These are phyloP conservation scores for Penaeus japonicus DNA, from an alignment of 1,140 invertebrate species.

Conservation along the genomic window DNA sequence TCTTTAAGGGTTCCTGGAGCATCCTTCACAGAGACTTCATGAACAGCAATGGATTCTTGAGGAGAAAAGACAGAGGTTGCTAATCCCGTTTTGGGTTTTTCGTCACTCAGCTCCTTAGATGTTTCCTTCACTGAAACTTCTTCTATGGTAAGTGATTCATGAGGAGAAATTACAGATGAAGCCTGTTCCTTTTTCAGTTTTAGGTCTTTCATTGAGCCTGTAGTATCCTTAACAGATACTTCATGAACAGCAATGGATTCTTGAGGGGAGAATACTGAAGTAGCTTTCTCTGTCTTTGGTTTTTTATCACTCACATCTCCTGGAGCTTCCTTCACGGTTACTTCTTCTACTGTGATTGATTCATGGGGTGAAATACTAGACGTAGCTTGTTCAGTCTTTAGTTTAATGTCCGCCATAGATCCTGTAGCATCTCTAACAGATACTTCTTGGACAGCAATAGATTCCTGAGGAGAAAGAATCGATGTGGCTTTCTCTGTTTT, in stretches of 20 bases:
- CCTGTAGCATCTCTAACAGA: slow-evolving; percentile 7
- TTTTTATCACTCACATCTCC: slow-evolving; percentile 62
- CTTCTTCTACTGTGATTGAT: slow-evolving; percentile 39
- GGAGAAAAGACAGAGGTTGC: slow-evolving; percentile 1
- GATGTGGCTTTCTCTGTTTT: slow-evolving; percentile 63
- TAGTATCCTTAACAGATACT: slow-evolving; percentile 66
- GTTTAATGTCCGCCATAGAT: slow-evolving; percentile 38
- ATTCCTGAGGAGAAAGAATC: slow-evolving; percentile 62
- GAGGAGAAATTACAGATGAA: slow-evolving; percentile 64
- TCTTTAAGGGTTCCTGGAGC: background rate
- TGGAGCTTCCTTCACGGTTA: slow-evolving; percentile 64
- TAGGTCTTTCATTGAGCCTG: slow-evolving; percentile 65
- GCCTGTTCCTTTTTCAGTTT: slow-evolving; percentile 64
- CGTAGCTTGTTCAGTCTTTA: slow-evolving; percentile 43
- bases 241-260: slow-evolving; percentile 67
- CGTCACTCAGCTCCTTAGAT: background rate
- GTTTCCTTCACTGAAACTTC: slow-evolving; percentile 18
- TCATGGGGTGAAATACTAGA: slow-evolving; percentile 23
- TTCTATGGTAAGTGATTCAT: slow-evolving; percentile 59
- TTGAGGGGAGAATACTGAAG: slow-evolving; percentile 65
- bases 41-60: slow-evolving; percentile 66
- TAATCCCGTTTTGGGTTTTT: background rate
- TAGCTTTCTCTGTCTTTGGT: slow-evolving; percentile 63
- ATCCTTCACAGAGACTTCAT: slow-evolving; percentile 68
- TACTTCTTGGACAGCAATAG: slow-evolving; percentile 55